Evolutionary conservation across 1,140 invertebrate species (phyloP), one percentile per base, ranked within the genome.

Genomic region (Capitella teleta): DNA sequence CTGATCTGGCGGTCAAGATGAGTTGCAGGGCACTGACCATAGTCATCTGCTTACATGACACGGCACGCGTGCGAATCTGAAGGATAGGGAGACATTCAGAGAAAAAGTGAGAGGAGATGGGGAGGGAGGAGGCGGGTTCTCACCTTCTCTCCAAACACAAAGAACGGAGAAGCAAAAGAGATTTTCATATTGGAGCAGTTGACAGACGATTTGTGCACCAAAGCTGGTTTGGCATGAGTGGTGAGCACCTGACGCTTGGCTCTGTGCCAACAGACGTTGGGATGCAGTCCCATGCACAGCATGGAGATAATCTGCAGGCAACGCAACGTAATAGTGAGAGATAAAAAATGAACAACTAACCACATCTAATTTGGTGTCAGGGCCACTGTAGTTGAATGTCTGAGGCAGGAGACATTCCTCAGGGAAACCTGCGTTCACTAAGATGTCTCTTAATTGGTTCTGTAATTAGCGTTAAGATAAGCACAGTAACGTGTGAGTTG

Each of bases 131-230:
- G n/a, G n/a, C n/a, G n/a, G n/a, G n/a, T n/a, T n/a, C n/a, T n/a
- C 70, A 82, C 80, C 76, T 98, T 98, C 75, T 98, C 94, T 2
- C 91, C 91, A 71, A 97, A 98, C 28, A 98, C 86, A 67, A 98
- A 96, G 63, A 95, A 89, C 3, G 94, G 94, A 51, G 84, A 94
- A 0, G 87, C 86, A 61, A 96, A 97, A 48, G 78, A 79, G 47
- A 88, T 79, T 40, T 86, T 83, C 48, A 80, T 55, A 49, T 73
- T 72, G 64, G 86, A 89, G 68, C 91, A 95, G 73, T 96, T 96
- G 0, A 98, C 90, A 1, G 93, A 98, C 0, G 90, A 90, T 68
- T 97, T 98, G 71, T 96, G 90, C 45, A 98, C 85, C 0, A 98
- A 71, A 0, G 93, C 94, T 3, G 83, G 81, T 69, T 91, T 94